Evolutionary conservation across 2,888 invertebrate species (phyloP).

Genomic region (Orthonevra nobilis): DNA sequence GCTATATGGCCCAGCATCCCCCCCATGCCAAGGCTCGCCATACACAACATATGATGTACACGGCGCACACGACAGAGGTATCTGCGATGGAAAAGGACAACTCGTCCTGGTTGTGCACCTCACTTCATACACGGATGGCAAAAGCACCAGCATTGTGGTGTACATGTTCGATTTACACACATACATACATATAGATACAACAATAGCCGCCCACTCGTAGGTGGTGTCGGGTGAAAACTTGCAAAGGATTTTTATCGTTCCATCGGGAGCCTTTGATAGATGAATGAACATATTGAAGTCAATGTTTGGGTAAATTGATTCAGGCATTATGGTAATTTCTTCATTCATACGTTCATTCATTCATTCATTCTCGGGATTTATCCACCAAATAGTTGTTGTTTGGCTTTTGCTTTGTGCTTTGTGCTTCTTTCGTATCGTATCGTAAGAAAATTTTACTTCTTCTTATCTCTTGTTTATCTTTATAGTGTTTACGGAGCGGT

Average conservation of each 20-base stretch:
- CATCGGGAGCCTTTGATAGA: constrained; percentile 59
- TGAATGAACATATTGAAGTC: constrained; percentile 59
- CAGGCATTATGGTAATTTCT: constrained; percentile 63
- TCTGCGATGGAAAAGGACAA: neutral
- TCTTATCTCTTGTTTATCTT: neutral
- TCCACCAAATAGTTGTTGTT: constrained; percentile 12
- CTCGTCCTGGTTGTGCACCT: neutral
- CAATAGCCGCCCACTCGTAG: too few species aligned
- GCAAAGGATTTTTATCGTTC: constrained; percentile 37
- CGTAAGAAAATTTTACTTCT: neutral
- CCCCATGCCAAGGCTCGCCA: neutral
- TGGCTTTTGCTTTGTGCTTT: neutral
- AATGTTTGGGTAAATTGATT: constrained; percentile 60
- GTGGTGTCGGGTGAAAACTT: constrained; percentile 9
- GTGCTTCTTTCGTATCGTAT: neutral
- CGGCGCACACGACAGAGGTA: neutral
- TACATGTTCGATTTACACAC: too few species aligned
- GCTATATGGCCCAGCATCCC: too few species aligned
- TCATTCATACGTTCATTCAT: constrained; percentile 39
- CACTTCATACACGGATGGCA: neutral
- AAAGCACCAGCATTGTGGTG: constrained; percentile 14
- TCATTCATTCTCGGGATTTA: constrained; percentile 32
- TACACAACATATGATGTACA: neutral
- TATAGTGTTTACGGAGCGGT: too few species aligned
- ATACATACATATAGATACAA: too few species aligned